Conservation (phyloP, 2,888 invertebrate species). For the Horisme vitalbata region DNA sequence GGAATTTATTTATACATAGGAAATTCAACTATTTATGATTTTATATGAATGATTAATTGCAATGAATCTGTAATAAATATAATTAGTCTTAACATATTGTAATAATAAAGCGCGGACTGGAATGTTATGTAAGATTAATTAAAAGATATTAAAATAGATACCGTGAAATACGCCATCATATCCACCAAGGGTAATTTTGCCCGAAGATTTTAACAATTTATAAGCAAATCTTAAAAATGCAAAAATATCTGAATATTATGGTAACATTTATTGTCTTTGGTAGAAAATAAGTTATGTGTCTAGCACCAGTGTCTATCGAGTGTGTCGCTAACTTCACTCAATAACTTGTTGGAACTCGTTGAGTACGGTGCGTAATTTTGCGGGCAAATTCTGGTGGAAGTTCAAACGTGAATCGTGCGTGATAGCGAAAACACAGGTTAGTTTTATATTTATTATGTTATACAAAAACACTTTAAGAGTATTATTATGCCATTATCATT, state of each 20-base stretch:
- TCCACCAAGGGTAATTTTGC: not conserved
- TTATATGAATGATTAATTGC: too few species aligned
- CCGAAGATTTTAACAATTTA: not conserved
- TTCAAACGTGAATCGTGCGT: not conserved
- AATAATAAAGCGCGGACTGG: too few species aligned
- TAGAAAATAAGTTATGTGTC: conserved; percentile 1
- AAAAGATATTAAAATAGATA: too few species aligned
- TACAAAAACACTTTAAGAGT: not conserved
- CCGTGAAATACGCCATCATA: not conserved
- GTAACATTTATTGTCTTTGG: not conserved
- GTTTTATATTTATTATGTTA: not conserved
- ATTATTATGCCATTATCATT: not conserved
- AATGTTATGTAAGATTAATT: too few species aligned
- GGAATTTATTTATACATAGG: too few species aligned
- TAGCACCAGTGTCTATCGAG: not conserved
- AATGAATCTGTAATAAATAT: too few species aligned
- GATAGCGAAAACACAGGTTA: not conserved
- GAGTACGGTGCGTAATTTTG: not conserved
- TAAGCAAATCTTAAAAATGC: not conserved
- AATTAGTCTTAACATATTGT: too few species aligned
- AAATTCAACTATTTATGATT: too few species aligned
- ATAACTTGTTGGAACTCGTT: not conserved
- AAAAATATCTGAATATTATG: not conserved
- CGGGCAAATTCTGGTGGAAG: not conserved
- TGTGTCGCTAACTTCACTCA: not conserved